Conservation (phyloP, 1,140 invertebrate species). For the Triops longicaudatus region DNA sequence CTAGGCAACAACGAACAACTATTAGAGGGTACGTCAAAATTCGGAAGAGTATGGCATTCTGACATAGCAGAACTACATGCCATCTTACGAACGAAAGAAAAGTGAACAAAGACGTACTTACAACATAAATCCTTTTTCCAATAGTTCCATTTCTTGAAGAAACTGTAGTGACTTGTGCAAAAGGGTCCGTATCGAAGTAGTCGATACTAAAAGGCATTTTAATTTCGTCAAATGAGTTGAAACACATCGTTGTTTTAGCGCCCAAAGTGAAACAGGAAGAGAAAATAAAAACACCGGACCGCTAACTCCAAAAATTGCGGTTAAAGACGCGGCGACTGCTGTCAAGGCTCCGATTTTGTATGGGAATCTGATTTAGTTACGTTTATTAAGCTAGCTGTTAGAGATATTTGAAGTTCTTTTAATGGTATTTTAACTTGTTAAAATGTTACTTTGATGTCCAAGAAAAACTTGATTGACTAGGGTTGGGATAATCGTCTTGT, state of each 20-base stretch:
- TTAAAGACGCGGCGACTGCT: neutral
- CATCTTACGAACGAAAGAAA: no score
- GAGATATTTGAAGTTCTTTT: no score
- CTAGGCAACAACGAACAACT: no score
- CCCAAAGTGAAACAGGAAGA: neutral
- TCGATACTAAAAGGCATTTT: neutral
- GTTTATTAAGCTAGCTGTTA: no score
- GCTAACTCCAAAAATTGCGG: neutral
- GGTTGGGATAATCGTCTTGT: neutral
- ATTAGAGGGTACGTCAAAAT: no score
- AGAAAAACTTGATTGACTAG: neutral
- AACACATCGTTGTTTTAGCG: neutral
- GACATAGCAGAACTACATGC: no score
- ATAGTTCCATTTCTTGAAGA: neutral
- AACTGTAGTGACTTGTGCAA: neutral
- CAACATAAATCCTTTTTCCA: conserved; percentile 1
- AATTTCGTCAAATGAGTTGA: neutral
- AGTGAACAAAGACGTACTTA: neutral
- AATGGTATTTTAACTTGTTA: no score
- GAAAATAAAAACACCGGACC: neutral
- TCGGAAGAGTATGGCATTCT: no score
- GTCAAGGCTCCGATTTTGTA: neutral
- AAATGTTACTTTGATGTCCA: neutral
- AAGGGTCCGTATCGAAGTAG: neutral
- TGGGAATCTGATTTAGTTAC: no score